Evolutionary conservation across 2,113 vertebrate species (phyloP).

Genomic region (Speoplatyrhinus poulsoni): DNA sequence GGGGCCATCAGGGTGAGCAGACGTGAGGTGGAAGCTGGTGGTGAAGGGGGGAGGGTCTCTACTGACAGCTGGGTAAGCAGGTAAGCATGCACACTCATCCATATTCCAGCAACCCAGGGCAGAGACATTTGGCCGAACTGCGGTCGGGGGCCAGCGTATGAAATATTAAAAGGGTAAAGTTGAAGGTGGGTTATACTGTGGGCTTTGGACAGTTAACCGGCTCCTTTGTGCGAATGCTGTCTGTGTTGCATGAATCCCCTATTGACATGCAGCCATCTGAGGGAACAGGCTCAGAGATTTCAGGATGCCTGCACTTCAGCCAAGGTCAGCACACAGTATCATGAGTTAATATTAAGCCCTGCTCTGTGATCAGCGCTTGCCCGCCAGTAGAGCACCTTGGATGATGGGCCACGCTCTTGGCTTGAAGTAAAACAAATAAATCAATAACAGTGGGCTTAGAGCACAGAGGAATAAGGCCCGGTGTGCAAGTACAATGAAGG

Average conservation of each 20-base stretch:
- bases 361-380: constrained; percentile 67
- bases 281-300: constrained; percentile 27
- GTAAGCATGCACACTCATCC: constrained; percentile 77
- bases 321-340: constrained; percentile 58
- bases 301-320: constrained; percentile 48
- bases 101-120: constrained; percentile 76
- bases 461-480: constrained; percentile 24
- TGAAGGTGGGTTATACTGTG: constrained; percentile 71
- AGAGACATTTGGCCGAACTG: constrained; percentile 62
- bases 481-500: constrained; percentile 29
- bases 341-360: constrained; percentile 55
- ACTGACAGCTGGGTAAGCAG: constrained; percentile 79
- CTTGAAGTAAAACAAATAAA: constrained; percentile 19
- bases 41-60: constrained; percentile 39
- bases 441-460: neutral
- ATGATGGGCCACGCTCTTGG: constrained; percentile 55
- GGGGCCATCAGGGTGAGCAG: too few relatives aligned
- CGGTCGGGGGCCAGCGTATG: constrained; percentile 65
- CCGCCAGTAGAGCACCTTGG: constrained; percentile 35
- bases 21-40: neutral
- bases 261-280: constrained; percentile 46
- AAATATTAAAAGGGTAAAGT: constrained; percentile 81
- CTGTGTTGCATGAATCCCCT: constrained; percentile 59
- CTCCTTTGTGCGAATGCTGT: constrained; percentile 61
- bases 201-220: constrained; percentile 74